Evolutionary conservation across 1,140 invertebrate species (phyloP), one percentile per base, ranked within the genome.

Genomic region (Phocides pigmalion): DNA sequence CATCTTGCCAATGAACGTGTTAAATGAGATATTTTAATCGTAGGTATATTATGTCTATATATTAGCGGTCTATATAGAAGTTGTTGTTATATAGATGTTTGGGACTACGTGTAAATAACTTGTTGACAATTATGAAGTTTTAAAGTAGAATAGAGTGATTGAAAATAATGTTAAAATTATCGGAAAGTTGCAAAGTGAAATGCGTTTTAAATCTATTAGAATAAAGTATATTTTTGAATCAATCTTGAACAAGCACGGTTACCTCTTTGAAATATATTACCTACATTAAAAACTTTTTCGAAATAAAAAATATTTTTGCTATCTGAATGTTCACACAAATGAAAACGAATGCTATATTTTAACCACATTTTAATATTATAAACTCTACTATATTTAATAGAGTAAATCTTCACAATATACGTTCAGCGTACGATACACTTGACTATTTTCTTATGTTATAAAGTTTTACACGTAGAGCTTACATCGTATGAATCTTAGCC

Each of bases 21-120:
- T 41, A 25, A 68, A 50, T 49, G 41, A 17, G 8, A 54, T 20
- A 54, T 54, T 53, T 53, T 54, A 54, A 54, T 0, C 3, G 51
- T 54, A 54, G 35, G n/a, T n/a, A 32, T 12, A 68, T 71, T 35
- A 35, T 35, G 51, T 69, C 64, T 73, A 73, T 46, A 51, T 44
- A 46, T n/a, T 70, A 74, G 65, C 74, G 73, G 73, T 82, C 75
- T 82, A 79, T 76, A 72, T 70, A 74, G 68, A 72, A 70, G 61
- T 81, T 81, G 78, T 82, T 81, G 74, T 62, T 72, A n/a, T n/a
- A 62, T 76, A 80, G 76, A 75, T 72, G 72, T 80, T 82, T 70
- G 67, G 35, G 62, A 53, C 35, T 51, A 54, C 61, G 51, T 68
- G 68, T 71, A 71, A 68, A 76, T 49, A 49, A 73, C 68, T 73